Base-by-base conservation (phyloP, 2,888 invertebrate species). In the Ophioninae sp. region DNA sequence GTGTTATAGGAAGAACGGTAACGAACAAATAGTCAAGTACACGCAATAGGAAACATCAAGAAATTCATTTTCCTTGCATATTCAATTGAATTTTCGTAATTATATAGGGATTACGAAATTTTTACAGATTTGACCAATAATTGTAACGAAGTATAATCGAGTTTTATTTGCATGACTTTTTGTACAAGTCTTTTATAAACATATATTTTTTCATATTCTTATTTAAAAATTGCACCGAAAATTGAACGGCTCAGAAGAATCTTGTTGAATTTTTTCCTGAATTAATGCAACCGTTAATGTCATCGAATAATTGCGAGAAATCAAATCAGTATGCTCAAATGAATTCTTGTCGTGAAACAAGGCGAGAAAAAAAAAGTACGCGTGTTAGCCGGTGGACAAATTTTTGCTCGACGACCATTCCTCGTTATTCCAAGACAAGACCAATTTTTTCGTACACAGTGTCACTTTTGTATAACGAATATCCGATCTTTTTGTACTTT, bases 401-500 rank as follows among this genome's bases (percentile, higher is more conserved):
- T 77, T 41, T 41, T 72, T 73, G 30, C 75, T 76, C 68, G 59
- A 71, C 58, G 56, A 73, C 56, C 67, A 65, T 78, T 67, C 64
- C 20, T 61, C 75, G 41, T 74, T 78, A 79, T 73, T 75, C 72
- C 78, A 76, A 65, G 75, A 81, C 79, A 72, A 79, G 84, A 84
- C 84, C 84, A 84, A 84, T 81, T 81, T 67, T 81, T 84, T 63
- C 81, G 72, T 79, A 84, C 37, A 79, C 84, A 30, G 41, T 67
- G 77, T 63, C 79, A 74, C 64, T 65, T 86, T 78, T 83, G 81
- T 80, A 85, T 74, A 51, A 75, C 23, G 13, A 79, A 64, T 75
- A 82, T 80, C 81, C 78, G 77, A 83, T 85, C 84, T 23, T 87
- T 89, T 89, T 89, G 81, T 88, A 89, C 89, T 89, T 89, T 88